Conservation (phyloP, 2,797 vertebrate genomes). For the Karalla daura region DNA sequence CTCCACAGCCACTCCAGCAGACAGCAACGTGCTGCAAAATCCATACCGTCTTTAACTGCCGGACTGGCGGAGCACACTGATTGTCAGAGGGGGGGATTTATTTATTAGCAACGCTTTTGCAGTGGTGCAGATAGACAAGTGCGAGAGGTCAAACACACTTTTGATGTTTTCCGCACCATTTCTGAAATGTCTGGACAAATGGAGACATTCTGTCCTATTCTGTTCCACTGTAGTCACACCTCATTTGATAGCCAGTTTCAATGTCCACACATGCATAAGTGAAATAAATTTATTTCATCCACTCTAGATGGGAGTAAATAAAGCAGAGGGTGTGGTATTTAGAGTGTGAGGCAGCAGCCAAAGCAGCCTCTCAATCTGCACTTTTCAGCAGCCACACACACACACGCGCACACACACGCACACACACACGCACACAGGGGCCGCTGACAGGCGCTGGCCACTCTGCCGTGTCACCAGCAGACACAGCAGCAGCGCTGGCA, state of each 20-base stretch:
- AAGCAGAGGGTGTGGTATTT: constrained; percentile 12
- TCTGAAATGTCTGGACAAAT: too few relatives aligned
- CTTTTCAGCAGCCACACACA: constrained; percentile 30
- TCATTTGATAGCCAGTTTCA: too few relatives aligned
- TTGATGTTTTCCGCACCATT: too few relatives aligned
- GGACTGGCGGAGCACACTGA: constrained; percentile 34
- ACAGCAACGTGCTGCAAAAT: too few relatives aligned
- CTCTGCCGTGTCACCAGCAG: constrained; percentile 70
- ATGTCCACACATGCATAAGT: too few relatives aligned
- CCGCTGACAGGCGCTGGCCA: constrained; percentile 43
- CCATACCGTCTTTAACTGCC: too few relatives aligned
- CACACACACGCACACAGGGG: not conserved
- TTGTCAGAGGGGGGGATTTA: constrained; percentile 34
- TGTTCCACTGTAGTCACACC: too few relatives aligned
- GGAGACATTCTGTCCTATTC: too few relatives aligned
- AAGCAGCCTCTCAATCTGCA: constrained; percentile 14
- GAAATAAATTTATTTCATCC: not conserved
- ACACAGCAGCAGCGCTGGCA: constrained; percentile 64
- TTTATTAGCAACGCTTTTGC: too few relatives aligned
- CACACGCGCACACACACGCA: not conserved
- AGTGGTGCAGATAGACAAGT: not conserved
- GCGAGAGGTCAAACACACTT: too few relatives aligned
- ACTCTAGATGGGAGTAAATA: constrained; percentile 10
- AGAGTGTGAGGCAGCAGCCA: constrained; percentile 2
- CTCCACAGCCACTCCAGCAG: not conserved